Evolutionary conservation across 2,888 invertebrate genomes (phyloP), one percentile per base, ranked within the genome.

Genomic region (Aphodius granarius): DNA sequence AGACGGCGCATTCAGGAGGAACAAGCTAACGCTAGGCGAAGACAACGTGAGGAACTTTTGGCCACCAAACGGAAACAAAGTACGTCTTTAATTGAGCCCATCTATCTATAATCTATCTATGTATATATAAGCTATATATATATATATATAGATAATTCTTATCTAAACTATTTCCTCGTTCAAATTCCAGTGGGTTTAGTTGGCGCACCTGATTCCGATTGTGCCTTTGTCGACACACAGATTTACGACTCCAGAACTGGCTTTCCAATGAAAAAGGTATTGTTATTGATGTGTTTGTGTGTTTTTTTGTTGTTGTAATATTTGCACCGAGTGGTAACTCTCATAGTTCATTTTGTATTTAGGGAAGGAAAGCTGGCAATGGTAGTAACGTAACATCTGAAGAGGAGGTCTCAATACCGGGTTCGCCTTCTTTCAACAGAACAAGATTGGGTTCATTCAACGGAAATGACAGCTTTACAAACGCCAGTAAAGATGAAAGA

Each of bases 1-100:
- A 89, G 95, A 65, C 90, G 97, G 3, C 90, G 92, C 75, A 90
- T 94, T 21, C 93, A 95, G 84, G 97, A 97, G 85, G 95, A 95
- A 85, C 96, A 96, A 86, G 95, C 96, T 0, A 93, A 93, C 72
- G 92, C 94, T 0, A 88, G 96, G 72, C 89, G 93, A 66, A 92
- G 92, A 75, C 92, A 95, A 81, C 88, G 94, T 18, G 94, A 95
- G 83, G 94, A 94, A 84, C 91, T 93, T 81, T 83, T 92, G 66
- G 91, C 92, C 63, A 89, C 90, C 63, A 90, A 90, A 82, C 88
- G 91, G 78, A 89, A 90, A 84, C 90, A 92, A 84, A 87, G 93
- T 92, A 86, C 83, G 87, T 85, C 73, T 43, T n/a, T 16, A n/a
- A n/a, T 75, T 66, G 16, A n/a, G n/a, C n/a, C n/a, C n/a, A n/a